Evolutionary conservation across 2,888 invertebrate species (phyloP).

Genomic region (Eupithecia tripunctaria): DNA sequence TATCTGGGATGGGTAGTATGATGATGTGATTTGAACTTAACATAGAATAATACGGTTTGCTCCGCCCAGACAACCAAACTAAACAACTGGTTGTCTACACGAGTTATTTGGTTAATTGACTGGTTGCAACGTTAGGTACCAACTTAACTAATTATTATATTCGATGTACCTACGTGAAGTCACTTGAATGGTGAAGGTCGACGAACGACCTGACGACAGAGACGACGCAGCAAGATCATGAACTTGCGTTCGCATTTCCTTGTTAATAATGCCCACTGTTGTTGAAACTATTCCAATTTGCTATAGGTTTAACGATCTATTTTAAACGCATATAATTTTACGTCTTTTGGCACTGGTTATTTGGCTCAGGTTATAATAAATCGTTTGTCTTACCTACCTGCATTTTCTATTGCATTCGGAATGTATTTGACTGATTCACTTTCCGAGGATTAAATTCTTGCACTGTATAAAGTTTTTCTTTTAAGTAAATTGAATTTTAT

Average conservation of each 20-base stretch:
- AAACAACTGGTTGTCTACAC: too few species aligned
- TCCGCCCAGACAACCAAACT: too few species aligned
- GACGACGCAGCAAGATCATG: not conserved
- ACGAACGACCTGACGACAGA: too few species aligned
- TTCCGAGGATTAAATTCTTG: too few species aligned
- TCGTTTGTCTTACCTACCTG: constrained; percentile 5
- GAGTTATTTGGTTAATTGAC: too few species aligned
- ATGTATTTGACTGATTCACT: not conserved
- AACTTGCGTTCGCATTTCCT: constrained; percentile 1
- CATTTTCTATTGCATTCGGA: not conserved
- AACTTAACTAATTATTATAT: too few species aligned
- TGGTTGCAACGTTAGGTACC: too few species aligned
- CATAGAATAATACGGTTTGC: too few species aligned
- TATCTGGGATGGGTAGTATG: too few species aligned
- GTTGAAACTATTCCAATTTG: not conserved
- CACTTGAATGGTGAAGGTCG: too few species aligned
- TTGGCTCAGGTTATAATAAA: constrained; percentile 2
- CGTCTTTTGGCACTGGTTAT: constrained; percentile 15
- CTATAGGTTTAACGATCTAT: constrained; percentile 11
- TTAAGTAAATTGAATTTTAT: not conserved
- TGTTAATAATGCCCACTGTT: not conserved
- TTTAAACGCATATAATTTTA: constrained; percentile 18
- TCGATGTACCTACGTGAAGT: too few species aligned
- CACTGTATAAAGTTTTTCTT: not conserved
- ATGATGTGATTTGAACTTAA: too few species aligned